Conservation (phyloP, 2,888 invertebrate genomes). For the Ectobius pallidus region DNA sequence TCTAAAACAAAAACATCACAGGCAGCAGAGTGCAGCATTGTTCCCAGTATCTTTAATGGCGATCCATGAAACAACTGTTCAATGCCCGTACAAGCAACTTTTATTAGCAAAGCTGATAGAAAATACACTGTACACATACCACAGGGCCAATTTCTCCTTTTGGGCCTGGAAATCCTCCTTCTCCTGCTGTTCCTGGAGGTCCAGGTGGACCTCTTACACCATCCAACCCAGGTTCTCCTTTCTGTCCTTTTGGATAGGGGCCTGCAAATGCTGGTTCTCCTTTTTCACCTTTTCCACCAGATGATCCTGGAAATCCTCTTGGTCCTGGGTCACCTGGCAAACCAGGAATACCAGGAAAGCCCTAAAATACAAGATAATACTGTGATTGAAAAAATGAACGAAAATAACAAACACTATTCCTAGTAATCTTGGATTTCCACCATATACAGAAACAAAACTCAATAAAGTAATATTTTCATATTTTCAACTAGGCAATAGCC, state of each 20-base stretch:
- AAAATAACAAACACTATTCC: too few species aligned
- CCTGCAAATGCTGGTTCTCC: conserved; percentile 81
- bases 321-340: conserved; percentile 74
- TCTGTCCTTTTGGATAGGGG: conserved; percentile 76
- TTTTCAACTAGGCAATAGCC: too few species aligned
- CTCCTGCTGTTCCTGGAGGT: conserved; percentile 65
- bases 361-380: conserved; percentile 61
- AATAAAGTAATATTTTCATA: too few species aligned
- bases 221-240: conserved; percentile 81
- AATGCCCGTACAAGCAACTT: too few species aligned
- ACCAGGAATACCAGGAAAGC: conserved; percentile 75
- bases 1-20: too few species aligned
- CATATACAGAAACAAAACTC: too few species aligned
- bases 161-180: conserved; percentile 66
- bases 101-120: too few species aligned
- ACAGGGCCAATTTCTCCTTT: conserved; percentile 66
- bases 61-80: too few species aligned
- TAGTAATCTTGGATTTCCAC: too few species aligned
- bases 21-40: too few species aligned
- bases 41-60: too few species aligned
- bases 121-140: conserved; percentile 57
- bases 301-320: conserved; percentile 71
- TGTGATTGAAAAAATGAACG: too few species aligned
- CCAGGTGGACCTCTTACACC: conserved; percentile 60
- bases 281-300: conserved; percentile 75